Evolutionary conservation across 2,113 vertebrate species (phyloP), one percentile per base, ranked within the genome.

Genomic region (Calonectris borealis): DNA sequence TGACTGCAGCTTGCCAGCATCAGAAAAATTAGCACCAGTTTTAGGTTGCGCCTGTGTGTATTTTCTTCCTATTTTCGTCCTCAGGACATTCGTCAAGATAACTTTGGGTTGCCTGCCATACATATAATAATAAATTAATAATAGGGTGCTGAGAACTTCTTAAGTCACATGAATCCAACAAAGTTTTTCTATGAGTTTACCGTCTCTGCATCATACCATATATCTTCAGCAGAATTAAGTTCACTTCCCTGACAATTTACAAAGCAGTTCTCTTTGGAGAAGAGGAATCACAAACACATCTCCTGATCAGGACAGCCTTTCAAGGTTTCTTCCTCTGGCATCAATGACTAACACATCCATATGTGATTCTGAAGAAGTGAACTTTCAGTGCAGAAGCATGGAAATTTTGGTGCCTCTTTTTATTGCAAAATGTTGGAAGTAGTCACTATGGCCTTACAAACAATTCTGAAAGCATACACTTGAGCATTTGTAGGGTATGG

Each of bases 21-120:
- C 97, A 98, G 95, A 93, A 97, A 97, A 97, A 97, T 61, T 96
- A 97, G 90, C 94, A 97, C 92, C 97, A 96, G 95, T 96, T 97
- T 96, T 94, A 97, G 66, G 90, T 51, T 90, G 97, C 18, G 7
- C 87, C 96, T 97, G 95, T 95, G 93, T 88, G 46, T 98, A 98
- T 96, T 98, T 98, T 98, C 98, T 98, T 98, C 98, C 98, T 98
- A 98, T 94, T 96, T 98, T 97, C 86, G 84, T 98, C 97, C 96
- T 91, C 97, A 98, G 96, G 89, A 98, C 87, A 97, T 98, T 98
- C 94, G 94, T 98, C 98, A 98, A 97, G 93, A 98, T 97, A 98
- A 98, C 96, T 98, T 97, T 98, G 97, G 98, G 98, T 98, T 98
- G 97, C 98, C 98, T 98, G 98, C 96, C 96, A 97, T 89, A 97